A percentile compares a stretch with the other conserved stretches of the same genome.
These are phyloP conservation scores for Fregata magnificens DNA, from an alignment of 2,113 vertebrate genomes.

Conservation along the genomic window DNA sequence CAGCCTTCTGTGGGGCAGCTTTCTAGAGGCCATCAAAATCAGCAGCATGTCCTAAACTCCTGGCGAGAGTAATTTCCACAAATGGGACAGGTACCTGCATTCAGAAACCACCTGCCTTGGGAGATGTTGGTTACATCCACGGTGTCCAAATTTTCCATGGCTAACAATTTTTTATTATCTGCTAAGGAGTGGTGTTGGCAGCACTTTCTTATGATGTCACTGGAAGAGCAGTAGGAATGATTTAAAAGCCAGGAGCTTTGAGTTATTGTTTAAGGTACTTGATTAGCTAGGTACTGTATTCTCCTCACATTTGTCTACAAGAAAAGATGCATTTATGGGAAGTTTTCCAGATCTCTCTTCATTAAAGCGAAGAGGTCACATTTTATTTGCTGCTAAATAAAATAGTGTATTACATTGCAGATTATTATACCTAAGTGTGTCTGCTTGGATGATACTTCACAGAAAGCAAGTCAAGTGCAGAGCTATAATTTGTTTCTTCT, in stretches of 20 bases:
- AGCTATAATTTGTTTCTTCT: constrained; percentile 33
- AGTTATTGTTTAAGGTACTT: constrained; percentile 57
- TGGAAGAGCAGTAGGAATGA: constrained; percentile 51
- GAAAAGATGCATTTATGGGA: constrained; percentile 35
- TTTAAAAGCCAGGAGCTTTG: constrained; percentile 51
- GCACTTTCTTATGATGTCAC: not conserved
- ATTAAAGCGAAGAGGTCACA: constrained; percentile 50
- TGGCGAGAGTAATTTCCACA: not conserved
- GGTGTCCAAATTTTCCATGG: not conserved
- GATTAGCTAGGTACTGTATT: constrained; percentile 35
- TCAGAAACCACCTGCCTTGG: not conserved
- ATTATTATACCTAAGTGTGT: constrained; percentile 28
- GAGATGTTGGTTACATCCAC: not conserved
- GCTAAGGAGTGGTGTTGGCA: constrained; percentile 42
- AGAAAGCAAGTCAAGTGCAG: constrained; percentile 21
- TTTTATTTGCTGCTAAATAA: constrained; percentile 61
- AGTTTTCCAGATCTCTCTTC: constrained; percentile 59
- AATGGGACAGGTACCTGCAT: not conserved
- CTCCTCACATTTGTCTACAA: constrained; percentile 20
- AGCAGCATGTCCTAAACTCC: not conserved
- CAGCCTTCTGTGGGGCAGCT: not conserved
- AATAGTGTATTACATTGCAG: constrained; percentile 32
- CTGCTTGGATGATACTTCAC: constrained; percentile 39
- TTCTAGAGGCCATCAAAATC: not conserved
- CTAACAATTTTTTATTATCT: constrained; percentile 28